A percentile compares a stretch with the other conserved stretches of the same genome.
These are phyloP conservation scores for Tetragonisca angustula DNA, from an alignment of 2,888 invertebrate species.

Conservation along the genomic window DNA sequence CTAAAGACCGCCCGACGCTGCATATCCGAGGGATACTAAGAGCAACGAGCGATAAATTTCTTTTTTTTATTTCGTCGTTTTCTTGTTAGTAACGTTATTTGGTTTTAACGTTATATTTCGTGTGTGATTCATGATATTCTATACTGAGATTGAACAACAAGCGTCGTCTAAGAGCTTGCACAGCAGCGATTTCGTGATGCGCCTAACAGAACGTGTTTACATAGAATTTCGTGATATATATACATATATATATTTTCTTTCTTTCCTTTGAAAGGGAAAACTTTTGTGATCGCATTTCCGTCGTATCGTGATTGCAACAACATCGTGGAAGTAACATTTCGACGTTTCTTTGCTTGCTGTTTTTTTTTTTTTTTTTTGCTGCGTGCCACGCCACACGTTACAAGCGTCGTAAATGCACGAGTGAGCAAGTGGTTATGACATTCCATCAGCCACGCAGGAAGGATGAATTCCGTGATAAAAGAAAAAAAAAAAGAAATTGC, in stretches of 20 bases:
- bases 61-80: constrained; percentile 18
- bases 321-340: not conserved
- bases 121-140: not conserved
- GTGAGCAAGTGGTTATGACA: constrained; percentile 29
- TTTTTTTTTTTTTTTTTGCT: not conserved
- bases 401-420: constrained; percentile 19
- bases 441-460: constrained; percentile 19
- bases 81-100: not conserved
- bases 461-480: not conserved
- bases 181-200: constrained; percentile 25
- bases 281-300: not conserved
- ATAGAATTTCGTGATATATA: not conserved
- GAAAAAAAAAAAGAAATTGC: not conserved
- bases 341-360: not conserved
- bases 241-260: too few species aligned
- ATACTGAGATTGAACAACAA: constrained; percentile 5
- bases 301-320: not conserved
- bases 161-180: constrained; percentile 8
- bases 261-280: not conserved
- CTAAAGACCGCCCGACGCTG: constrained; percentile 47
- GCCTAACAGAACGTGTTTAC: not conserved
- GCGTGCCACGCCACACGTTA: not conserved
- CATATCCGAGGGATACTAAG: constrained; percentile 50
- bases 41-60: constrained; percentile 43
- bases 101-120: not conserved